These are phyloP conservation scores for Lycodopsis pacificus DNA, from an alignment of 2,797 vertebrate genomes.

Conservation along the genomic window DNA sequence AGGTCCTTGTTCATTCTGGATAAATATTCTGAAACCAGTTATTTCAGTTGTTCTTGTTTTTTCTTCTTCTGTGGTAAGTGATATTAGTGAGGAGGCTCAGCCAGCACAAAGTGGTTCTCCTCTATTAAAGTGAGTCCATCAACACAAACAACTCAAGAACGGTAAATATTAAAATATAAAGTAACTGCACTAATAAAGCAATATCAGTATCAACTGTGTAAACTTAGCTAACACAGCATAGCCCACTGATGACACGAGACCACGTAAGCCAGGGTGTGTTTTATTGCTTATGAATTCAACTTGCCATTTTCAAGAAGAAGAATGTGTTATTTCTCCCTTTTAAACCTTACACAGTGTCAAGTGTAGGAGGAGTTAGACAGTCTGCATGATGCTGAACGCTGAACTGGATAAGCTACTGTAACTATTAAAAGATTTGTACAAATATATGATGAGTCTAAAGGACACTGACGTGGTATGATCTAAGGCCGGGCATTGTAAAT, in stretches of 20 bases:
- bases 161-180: neutral
- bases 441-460: constrained; percentile 8
- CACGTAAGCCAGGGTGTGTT: neutral
- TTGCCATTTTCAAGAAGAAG: neutral
- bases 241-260: neutral
- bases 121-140: neutral
- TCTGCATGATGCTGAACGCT: neutral
- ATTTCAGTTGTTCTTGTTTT: neutral
- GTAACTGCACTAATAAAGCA: too few species aligned
- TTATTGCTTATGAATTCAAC: neutral
- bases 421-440: constrained; percentile 12
- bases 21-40: neutral
- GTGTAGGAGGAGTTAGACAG: neutral
- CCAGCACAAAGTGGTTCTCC: neutral
- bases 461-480: constrained; percentile 1
- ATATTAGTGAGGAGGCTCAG: too few species aligned
- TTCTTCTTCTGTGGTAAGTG: too few species aligned
- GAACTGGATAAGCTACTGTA: neutral
- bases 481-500: constrained; percentile 21
- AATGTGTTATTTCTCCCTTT: neutral
- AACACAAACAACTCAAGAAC: neutral
- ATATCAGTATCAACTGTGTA: too few species aligned
- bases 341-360: neutral
- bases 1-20: neutral
- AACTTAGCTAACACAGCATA: too few species aligned